Conservation (phyloP, 1,140 invertebrate species). For the Drosophila tropicalis region DNA sequence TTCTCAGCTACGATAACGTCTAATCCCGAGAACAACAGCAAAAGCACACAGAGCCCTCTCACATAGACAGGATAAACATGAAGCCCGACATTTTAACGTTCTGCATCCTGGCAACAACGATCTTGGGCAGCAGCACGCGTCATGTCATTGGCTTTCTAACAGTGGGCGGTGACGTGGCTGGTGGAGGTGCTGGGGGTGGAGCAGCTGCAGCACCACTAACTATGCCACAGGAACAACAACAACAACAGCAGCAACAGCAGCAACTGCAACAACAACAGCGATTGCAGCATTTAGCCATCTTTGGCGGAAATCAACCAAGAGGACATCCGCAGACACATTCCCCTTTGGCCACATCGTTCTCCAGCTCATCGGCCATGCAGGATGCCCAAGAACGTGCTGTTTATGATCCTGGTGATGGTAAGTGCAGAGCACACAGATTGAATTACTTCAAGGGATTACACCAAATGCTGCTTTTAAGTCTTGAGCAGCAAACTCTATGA, state of each 20-base stretch:
- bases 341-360: conserved; percentile 24
- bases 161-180: conserved; percentile 9
- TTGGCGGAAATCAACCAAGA: conserved; percentile 13
- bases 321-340: conserved; percentile 26
- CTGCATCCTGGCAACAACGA: conserved; percentile 67
- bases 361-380: conserved; percentile 35
- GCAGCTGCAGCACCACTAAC: conserved; percentile 15
- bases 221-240: conserved; percentile 23
- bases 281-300: conserved; percentile 22
- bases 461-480: conserved; percentile 19
- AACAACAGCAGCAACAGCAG: background rate
- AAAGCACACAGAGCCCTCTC: conserved; percentile 24
- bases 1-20: conserved; percentile 19
- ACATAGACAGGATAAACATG: conserved; percentile 35
- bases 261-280: conserved; percentile 16
- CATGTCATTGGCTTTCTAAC: conserved; percentile 67
- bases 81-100: conserved; percentile 61
- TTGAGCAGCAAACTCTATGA: background rate
- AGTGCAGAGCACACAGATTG: conserved; percentile 51
- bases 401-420: conserved; percentile 82
- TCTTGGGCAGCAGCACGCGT: conserved; percentile 64
- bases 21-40: conserved; percentile 63
- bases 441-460: conserved; percentile 40
- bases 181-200: background rate
- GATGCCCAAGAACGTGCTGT: conserved; percentile 70